Evolutionary conservation across 1,140 invertebrate species (phyloP).

Genomic region (Heliconius melpomene): DNA sequence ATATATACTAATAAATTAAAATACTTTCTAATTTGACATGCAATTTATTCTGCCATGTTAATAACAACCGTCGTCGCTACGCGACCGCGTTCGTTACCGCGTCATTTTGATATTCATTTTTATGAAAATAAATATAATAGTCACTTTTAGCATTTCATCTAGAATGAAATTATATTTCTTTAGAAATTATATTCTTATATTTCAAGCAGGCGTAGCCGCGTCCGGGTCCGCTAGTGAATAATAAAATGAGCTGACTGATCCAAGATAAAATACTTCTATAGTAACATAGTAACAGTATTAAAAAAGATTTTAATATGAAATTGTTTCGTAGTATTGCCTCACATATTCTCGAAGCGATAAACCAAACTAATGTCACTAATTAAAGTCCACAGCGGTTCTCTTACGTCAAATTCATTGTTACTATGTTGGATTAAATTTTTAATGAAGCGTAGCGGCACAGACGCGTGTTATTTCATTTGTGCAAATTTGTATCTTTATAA

Average conservation of each 20-base stretch:
- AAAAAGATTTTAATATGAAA: background rate
- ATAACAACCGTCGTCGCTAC: no score
- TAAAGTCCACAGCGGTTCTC: background rate
- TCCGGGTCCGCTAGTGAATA: no score
- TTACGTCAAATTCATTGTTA: background rate
- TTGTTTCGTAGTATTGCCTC: background rate
- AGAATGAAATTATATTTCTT: no score
- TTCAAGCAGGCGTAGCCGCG: no score
- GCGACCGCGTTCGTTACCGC: no score
- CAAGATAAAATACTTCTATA: background rate
- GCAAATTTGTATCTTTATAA: background rate
- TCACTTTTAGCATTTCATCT: no score
- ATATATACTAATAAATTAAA: no score
- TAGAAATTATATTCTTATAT: no score
- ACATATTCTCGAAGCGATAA: conserved; percentile 16
- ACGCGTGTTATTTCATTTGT: background rate
- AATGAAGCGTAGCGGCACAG: background rate
- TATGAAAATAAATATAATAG: no score
- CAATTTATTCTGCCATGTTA: no score
- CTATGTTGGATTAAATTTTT: background rate
- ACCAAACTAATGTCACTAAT: background rate
- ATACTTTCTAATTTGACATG: no score
- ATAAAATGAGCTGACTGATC: background rate
- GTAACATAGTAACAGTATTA: conserved; percentile 5
- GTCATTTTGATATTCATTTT: no score